Conservation (phyloP, 2,888 invertebrate genomes). For the Theodoxus fluviatilis region DNA sequence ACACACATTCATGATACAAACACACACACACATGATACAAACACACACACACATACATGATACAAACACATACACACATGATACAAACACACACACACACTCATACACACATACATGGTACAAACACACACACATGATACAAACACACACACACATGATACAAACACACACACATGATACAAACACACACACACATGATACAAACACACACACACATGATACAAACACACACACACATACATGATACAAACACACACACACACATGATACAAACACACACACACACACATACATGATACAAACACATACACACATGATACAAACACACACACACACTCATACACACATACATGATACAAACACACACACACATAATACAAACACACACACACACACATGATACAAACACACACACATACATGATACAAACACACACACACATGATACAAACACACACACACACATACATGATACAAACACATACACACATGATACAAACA, state of each 20-base stretch:
- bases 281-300: not conserved
- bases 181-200: not conserved
- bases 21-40: too few species aligned
- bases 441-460: not conserved
- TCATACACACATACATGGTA: not conserved
- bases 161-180: too few species aligned
- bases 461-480: not conserved
- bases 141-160: too few species aligned
- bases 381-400: constrained; percentile 4
- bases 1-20: not conserved
- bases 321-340: too few species aligned
- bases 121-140: too few species aligned
- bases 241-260: too few species aligned
- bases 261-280: not conserved
- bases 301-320: too few species aligned
- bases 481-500: not conserved
- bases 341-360: not conserved
- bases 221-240: too few species aligned
- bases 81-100: not conserved
- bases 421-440: not conserved
- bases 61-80: too few species aligned
- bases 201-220: not conserved
- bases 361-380: not conserved
- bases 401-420: not conserved
- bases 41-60: too few species aligned